Evolutionary conservation across 2,113 vertebrate species (phyloP), one percentile per base, ranked within the genome.

Genomic region (Phodopus roborovskii): DNA sequence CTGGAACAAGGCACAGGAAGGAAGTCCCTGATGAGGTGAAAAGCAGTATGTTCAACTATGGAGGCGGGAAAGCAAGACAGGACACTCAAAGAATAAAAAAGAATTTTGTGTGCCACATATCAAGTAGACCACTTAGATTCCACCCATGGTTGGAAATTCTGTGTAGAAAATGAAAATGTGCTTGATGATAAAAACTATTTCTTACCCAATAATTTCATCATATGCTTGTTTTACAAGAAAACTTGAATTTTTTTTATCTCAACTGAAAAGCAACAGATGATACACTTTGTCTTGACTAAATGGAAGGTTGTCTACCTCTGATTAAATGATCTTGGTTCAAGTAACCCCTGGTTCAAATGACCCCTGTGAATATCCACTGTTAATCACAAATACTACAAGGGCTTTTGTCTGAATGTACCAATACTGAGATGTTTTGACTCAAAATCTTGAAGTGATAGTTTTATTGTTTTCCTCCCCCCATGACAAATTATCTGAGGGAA

Each of bases 251-350:
- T 97, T 96, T 97, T 97, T 96, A 48, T 90, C 88, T 95, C 50
- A 95, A 70, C 9, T 64, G 58, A 92, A 96, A 93, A 94, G 87
- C 73, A 94, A 94, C 92, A 97, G 95, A 95, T 97, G 86, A 98
- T 96, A 53, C 26, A 3, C 93, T 81, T 88, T 97, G 97, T 92
- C 95, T 97, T 97, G 93, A 96, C 83, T 97, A 87, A 68, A 82
- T 85, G 82, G 53, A 97, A 96, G 12, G 2, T 95, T 4, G 12
- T 96, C 86, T 97, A 97, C 50, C 36, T 94, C 91, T 96, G 94
- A 96, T 97, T 96, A 90, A 97, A 84, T 97, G 92, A 84, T 95
- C 88, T 96, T 73, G 83, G 75, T 96, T 97, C 92, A 97, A 97
- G 83, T 96, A 86, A 90, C 91, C 93, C 58, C 58, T 73, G 81